Percentiles rank a stretch among this genome's conserved stretches.
These are phyloP conservation scores for Apis mellifera DNA, from an alignment of 1,140 invertebrate species.

Conservation along the genomic window Amel_HAv3.1 CM009931.2:19273501-19274000, in stretches of 20 bases:
- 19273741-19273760: background rate
- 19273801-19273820: background rate
- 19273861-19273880: background rate
- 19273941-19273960: no score
- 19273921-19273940: no score
- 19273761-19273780: background rate
- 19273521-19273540: no score
- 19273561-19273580: background rate
- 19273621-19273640: slow-evolving; percentile 18
- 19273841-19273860: background rate
- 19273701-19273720: background rate
- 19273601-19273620: background rate
- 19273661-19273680: background rate
- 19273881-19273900: background rate
- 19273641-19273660: slow-evolving; percentile 10
- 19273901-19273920: background rate
- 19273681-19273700: slow-evolving; percentile 6
- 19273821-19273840: background rate
- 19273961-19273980: no score
- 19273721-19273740: slow-evolving; percentile 10
- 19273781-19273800: background rate
- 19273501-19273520: background rate
- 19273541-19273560: background rate
- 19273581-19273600: background rate
- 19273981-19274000: no score